Evolutionary conservation across 2,888 invertebrate genomes (phyloP).

Genomic region (Tipula vernalis): DNA sequence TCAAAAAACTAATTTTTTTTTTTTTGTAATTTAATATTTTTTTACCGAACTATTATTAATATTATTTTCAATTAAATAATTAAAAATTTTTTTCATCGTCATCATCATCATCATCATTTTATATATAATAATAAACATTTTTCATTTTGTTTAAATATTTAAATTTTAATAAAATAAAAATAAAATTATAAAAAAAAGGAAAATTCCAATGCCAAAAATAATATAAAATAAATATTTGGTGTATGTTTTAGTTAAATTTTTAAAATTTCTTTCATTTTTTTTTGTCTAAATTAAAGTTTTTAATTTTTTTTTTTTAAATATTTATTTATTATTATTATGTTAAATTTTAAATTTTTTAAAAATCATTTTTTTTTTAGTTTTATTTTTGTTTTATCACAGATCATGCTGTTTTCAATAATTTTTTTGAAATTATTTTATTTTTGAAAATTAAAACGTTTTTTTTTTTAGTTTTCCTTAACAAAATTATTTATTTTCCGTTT

Average conservation of each 20-base stretch:
- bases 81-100: not conserved
- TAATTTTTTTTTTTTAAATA: not conserved
- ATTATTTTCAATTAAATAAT: not conserved
- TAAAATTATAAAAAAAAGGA: not conserved
- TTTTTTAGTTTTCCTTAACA: not conserved
- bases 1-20: not conserved
- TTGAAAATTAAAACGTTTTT: not conserved
- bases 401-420: conserved; percentile 8
- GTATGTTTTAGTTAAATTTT: not conserved
- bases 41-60: not conserved
- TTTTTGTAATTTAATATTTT: not conserved
- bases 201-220: conserved; percentile 4
- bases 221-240: not conserved
- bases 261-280: not conserved
- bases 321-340: conserved; percentile 5
- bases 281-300: not conserved
- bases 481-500: not conserved
- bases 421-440: conserved; percentile 6
- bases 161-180: not conserved
- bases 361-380: conserved; percentile 6
- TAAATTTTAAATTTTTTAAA: conserved; percentile 6
- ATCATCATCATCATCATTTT: not conserved
- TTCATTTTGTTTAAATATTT: not conserved
- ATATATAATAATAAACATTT: not conserved
- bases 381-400: conserved; percentile 7